phyloP scores from a whole-genome alignment of 2,888 invertebrate genomes.

The Plemyria rubiginata region DNA sequence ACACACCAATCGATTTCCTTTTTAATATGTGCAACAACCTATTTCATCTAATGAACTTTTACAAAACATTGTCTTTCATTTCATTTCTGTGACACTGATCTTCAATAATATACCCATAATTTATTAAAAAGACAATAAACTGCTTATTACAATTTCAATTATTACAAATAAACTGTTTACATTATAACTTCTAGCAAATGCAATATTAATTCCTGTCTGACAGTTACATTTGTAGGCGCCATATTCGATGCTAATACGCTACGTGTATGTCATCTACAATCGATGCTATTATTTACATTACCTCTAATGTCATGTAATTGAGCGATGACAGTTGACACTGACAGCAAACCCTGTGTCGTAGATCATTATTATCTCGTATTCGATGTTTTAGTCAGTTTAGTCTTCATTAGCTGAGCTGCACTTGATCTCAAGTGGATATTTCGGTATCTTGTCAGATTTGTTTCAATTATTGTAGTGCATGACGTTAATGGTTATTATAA shows the following conservation, averaged over 20 bases:
- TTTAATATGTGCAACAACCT: no score
- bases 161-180: no score
- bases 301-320: slow-evolving; percentile 55
- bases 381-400: slow-evolving; percentile 27
- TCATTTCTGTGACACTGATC: no score
- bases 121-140: no score
- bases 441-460: slow-evolving; percentile 13
- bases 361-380: slow-evolving; percentile 59
- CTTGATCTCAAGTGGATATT: slow-evolving; percentile 8
- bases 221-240: slow-evolving; percentile 45
- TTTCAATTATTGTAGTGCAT: not conserved
- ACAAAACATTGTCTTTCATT: no score
- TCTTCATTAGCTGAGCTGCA: slow-evolving; percentile 31
- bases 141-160: no score
- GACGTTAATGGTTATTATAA: no score
- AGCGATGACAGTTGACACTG: slow-evolving; percentile 58
- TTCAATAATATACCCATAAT: no score
- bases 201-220: slow-evolving; percentile 34
- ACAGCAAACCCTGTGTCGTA: slow-evolving; percentile 56
- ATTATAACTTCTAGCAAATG: slow-evolving; percentile 12
- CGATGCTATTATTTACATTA: slow-evolving; percentile 60
- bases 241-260: slow-evolving; percentile 53
- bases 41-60: no score
- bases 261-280: slow-evolving; percentile 57
- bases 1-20: no score